Percentiles rank a stretch among this genome's conserved stretches.
phyloP scores from a whole-genome alignment of 1,140 invertebrate genomes.

The Sogatella furcifera region DNA sequence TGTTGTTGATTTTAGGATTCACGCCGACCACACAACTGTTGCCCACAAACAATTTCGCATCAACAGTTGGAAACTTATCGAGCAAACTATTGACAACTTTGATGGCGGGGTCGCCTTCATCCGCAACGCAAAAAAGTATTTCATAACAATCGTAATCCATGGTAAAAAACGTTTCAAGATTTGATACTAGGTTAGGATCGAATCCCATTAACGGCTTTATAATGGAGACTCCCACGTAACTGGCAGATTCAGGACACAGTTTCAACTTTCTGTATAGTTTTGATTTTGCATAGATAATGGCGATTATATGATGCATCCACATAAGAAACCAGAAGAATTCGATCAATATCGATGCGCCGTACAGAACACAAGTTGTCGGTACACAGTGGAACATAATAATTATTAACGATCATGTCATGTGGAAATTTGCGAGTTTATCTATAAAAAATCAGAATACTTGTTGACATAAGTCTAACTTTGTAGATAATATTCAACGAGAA shows the following conservation, averaged over 20 bases:
- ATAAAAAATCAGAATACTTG: too few species aligned
- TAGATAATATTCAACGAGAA: too few species aligned
- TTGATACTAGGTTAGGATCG: constrained; percentile 84
- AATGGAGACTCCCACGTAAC: constrained; percentile 82
- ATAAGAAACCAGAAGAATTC: too few species aligned
- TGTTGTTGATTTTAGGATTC: constrained; percentile 99
- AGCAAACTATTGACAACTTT: constrained; percentile 76
- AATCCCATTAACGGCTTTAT: constrained; percentile 91
- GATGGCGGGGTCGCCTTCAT: constrained; percentile 80
- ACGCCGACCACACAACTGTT: constrained; percentile 64
- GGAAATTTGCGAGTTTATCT: too few species aligned
- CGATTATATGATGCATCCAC: background rate
- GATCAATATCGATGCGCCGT: too few species aligned
- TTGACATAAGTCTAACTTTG: too few species aligned
- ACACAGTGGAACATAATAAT: too few species aligned
- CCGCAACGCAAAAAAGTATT: constrained; percentile 90
- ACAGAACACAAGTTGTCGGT: too few species aligned
- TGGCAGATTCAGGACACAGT: constrained; percentile 49
- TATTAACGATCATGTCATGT: too few species aligned
- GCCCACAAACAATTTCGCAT: constrained; percentile 72
- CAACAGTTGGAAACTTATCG: constrained; percentile 79
- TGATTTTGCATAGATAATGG: constrained; percentile 35
- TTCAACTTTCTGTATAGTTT: constrained; percentile 35
- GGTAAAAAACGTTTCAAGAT: constrained; percentile 94
- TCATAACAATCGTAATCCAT: constrained; percentile 92